Conservation (phyloP, 1,140 invertebrate species). For the Galleria mellonella region DNA sequence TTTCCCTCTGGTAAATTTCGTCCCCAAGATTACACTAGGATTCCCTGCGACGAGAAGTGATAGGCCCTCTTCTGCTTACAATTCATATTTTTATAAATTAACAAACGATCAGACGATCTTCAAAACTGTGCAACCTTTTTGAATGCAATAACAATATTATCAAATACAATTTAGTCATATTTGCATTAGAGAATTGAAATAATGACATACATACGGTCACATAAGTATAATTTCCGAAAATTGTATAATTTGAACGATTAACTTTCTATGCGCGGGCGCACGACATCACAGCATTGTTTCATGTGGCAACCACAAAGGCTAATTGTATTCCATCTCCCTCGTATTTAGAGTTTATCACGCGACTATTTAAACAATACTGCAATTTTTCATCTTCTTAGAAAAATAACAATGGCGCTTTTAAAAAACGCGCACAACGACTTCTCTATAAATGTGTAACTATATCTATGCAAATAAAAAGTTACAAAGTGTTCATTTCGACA, state of each 20-base stretch:
- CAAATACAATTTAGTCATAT: not conserved
- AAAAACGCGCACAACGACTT: no score
- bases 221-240: slow-evolving; percentile 11
- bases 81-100: no score
- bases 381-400: not conserved
- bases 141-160: no score
- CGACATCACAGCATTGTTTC: not conserved
- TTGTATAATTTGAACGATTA: slow-evolving; percentile 20
- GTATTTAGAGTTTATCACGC: slow-evolving; percentile 2
- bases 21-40: no score
- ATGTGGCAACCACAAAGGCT: not conserved
- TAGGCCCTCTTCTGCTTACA: no score
- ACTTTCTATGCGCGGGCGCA: slow-evolving; percentile 22
- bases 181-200: slow-evolving; percentile 2
- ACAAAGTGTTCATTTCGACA: no score
- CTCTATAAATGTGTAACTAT: no score
- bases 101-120: no score
- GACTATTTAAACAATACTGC: not conserved
- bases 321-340: not conserved
- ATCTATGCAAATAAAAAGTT: no score
- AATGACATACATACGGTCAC: not conserved
- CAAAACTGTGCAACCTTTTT: no score
- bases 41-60: no score
- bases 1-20: no score
- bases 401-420: not conserved